Evolutionary conservation across 2,888 invertebrate genomes (phyloP), one percentile per base, ranked within the genome.

Genomic region (Chrysodeixis includens): DNA sequence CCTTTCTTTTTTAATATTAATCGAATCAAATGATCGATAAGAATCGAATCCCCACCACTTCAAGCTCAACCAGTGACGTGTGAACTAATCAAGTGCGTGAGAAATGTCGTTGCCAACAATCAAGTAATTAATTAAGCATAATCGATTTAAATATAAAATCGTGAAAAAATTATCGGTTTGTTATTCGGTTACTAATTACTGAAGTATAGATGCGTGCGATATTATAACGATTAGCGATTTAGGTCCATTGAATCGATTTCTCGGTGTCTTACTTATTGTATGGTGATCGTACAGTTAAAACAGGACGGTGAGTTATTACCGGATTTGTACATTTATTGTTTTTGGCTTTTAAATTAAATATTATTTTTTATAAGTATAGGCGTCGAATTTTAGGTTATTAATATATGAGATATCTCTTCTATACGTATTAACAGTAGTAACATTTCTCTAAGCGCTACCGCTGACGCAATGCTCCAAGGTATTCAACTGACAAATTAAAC

Each of bases 231-330:
- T 75, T 70, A 73, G 35, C 59, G 56, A 66, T 61, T 70, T 57
- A 18, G 56, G 62, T 64, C 49, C 67, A 68, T 66, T 54, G 55
- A 76, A 76, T 79, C 66, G 71, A 78, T 79, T 69, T 68, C 67
- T 58, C 58, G 56, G 56, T 7, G 53, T 54, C 71, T 68, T 76
- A 68, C 61, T 66, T 49, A 35, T 62, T 49, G 52, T 60, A 64
- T 66, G 40, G 56, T 60, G 40, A 67, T 66, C 26, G n/a, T 56
- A 55, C 9, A 49, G 30, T 14, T 14, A 52, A 58, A 30, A 8
- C n/a, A 30, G 10, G 32, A 10, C 52, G 54, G 35, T 51, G 53
- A 57, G 35, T 53, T 10, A 35, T 14, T 54, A 22, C 46, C 64
- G 52, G 44, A 44, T 16, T 16, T 44, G 44, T 16, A 44, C 60